These are phyloP conservation scores for Dallia pectoralis DNA, from an alignment of 2,797 vertebrate genomes.

Conservation along the genomic window DNA sequence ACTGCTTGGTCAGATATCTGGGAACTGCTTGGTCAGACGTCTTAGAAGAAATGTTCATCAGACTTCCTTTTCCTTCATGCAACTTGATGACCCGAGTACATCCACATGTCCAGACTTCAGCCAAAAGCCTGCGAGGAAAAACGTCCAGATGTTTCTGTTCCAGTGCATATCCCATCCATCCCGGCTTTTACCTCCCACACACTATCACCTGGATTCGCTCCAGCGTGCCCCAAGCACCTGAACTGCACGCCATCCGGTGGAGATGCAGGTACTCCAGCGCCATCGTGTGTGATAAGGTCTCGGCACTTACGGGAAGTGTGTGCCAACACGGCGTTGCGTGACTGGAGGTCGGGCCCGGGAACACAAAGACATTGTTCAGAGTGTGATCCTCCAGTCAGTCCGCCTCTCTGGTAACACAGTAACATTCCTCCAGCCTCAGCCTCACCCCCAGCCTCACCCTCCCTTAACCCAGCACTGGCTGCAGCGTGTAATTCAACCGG, in stretches of 20 bases:
- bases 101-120: background rate
- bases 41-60: background rate
- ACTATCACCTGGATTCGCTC: slow-evolving; percentile 6
- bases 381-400: slow-evolving; percentile 3
- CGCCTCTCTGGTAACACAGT: slow-evolving; percentile 23
- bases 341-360: slow-evolving; percentile 19
- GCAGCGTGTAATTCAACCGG: background rate
- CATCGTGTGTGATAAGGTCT: background rate
- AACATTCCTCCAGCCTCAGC: slow-evolving; percentile 34
- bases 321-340: slow-evolving; percentile 15
- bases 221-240: background rate
- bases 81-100: background rate
- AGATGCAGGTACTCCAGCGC: background rate
- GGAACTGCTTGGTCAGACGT: background rate
- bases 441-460: slow-evolving; percentile 24
- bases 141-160: background rate
- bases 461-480: slow-evolving; percentile 1
- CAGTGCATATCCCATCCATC: background rate
- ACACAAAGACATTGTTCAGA: slow-evolving; percentile 37
- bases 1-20: too few relatives aligned
- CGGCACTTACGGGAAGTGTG: background rate
- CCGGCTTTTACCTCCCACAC: background rate
- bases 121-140: background rate
- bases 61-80: background rate
- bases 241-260: background rate